A percentile compares a stretch with the other conserved stretches of the same genome.
Conservation (phyloP, 23 tunicate genomes). For the Oikopleura albicans region DNA sequence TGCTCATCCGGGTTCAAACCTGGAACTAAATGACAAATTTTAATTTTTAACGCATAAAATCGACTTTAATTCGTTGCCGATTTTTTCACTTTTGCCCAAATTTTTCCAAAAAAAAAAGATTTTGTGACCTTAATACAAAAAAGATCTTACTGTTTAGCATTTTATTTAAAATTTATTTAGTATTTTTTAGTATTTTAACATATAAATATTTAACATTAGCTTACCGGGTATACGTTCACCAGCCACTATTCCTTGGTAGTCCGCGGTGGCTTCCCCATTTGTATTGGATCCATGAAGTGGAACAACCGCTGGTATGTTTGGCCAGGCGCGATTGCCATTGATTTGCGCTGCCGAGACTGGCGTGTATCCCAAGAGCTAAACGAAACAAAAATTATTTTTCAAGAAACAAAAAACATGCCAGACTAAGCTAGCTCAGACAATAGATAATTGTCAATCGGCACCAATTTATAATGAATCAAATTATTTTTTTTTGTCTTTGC, state of each 20-base stretch:
- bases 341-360: neutral
- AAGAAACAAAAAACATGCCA: too few species aligned
- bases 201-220: too few species aligned
- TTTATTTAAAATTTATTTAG: too few species aligned
- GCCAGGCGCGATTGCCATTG: slow-evolving; percentile 7
- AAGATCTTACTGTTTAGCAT: too few species aligned
- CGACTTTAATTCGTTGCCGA: neutral
- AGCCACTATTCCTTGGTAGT: neutral
- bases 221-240: too few species aligned
- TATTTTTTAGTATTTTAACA: too few species aligned
- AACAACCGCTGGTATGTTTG: neutral
- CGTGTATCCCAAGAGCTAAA: slow-evolving; percentile 11
- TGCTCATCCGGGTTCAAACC: slow-evolving; percentile 79
- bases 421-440: too few species aligned
- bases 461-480: too few species aligned
- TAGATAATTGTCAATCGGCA: too few species aligned
- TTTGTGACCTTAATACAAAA: too few species aligned
- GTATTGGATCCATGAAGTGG: neutral
- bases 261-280: neutral
- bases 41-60: neutral
- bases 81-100: neutral
- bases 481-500: too few species aligned
- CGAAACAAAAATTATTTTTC: too few species aligned
- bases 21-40: slow-evolving; percentile 26
- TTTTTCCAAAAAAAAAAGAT: neutral